Conservation (phyloP, 2,113 vertebrate species). For the Pseudorhombus dupliciocellatus region DNA sequence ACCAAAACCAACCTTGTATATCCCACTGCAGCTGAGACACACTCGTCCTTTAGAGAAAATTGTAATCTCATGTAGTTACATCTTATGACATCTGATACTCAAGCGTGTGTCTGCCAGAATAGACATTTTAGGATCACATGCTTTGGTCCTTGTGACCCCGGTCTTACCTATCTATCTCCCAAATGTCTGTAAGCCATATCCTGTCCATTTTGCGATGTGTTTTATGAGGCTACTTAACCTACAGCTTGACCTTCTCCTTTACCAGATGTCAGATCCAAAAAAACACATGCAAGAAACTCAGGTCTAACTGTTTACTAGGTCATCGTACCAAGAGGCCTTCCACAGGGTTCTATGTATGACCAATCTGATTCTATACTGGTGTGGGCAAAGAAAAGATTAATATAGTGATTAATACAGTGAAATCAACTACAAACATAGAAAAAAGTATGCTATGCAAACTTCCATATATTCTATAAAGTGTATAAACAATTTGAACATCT, state of each 20-base stretch:
- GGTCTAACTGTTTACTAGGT: slow-evolving; percentile 44
- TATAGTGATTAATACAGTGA: not conserved
- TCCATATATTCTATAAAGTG: too few relatives aligned
- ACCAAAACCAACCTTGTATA: not conserved
- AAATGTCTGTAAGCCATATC: slow-evolving; percentile 37
- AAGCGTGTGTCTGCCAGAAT: slow-evolving; percentile 41
- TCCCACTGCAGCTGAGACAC: not conserved
- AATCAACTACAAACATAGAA: not conserved
- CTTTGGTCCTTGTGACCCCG: slow-evolving; percentile 39
- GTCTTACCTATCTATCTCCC: slow-evolving; percentile 8
- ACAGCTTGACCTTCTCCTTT: slow-evolving; percentile 47
- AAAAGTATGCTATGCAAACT: not conserved
- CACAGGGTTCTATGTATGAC: not conserved
- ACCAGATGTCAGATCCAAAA: slow-evolving; percentile 66
- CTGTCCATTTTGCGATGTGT: slow-evolving; percentile 33
- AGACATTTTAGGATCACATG: slow-evolving; percentile 49
- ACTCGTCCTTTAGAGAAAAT: not conserved
- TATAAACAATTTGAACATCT: not conserved
- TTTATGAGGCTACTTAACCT: slow-evolving; percentile 63
- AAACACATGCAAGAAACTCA: slow-evolving; percentile 38
- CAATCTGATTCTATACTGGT: not conserved
- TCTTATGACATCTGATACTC: slow-evolving; percentile 35
- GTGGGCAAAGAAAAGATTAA: too few relatives aligned
- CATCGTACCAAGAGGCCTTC: not conserved
- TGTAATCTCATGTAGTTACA: slow-evolving; percentile 12